These are phyloP conservation scores for Girardinus metallicus DNA, from an alignment of 2,797 vertebrate species.

Conservation along the genomic window DNA sequence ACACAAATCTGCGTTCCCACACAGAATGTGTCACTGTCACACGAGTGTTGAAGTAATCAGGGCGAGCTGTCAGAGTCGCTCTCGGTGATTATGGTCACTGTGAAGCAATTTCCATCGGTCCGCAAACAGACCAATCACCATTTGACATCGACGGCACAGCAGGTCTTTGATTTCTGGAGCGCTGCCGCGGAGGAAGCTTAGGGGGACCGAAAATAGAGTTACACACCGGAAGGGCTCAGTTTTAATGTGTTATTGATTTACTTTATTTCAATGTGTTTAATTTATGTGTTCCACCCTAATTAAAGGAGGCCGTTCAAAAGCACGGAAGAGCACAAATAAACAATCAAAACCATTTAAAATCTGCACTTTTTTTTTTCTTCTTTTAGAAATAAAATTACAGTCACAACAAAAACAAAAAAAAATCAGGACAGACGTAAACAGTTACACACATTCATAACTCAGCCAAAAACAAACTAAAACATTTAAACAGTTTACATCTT, in stretches of 20 bases:
- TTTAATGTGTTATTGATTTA: background rate
- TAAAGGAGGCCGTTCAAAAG: background rate
- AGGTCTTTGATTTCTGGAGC: conserved; percentile 1
- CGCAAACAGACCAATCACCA: background rate
- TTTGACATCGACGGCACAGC: background rate
- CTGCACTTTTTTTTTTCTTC: too few species aligned
- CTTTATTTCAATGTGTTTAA: background rate
- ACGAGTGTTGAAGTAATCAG: background rate
- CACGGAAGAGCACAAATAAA: background rate
- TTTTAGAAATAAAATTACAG: too few species aligned
- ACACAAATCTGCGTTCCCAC: conserved; percentile 7
- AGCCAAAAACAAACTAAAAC: too few species aligned
- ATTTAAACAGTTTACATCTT: too few species aligned
- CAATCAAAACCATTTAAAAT: background rate
- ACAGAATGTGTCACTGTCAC: background rate
- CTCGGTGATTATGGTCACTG: background rate
- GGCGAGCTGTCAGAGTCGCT: conserved; percentile 2
- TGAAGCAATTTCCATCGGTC: background rate
- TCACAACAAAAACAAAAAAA: too few species aligned
- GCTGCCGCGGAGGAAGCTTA: background rate
- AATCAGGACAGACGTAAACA: too few species aligned
- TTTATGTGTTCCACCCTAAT: background rate
- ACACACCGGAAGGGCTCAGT: background rate
- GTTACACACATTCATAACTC: too few species aligned
- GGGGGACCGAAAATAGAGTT: background rate